Base-by-base conservation (phyloP, 92 coral and sea anemone species). In the Parazoanthus atlanticus region DNA sequence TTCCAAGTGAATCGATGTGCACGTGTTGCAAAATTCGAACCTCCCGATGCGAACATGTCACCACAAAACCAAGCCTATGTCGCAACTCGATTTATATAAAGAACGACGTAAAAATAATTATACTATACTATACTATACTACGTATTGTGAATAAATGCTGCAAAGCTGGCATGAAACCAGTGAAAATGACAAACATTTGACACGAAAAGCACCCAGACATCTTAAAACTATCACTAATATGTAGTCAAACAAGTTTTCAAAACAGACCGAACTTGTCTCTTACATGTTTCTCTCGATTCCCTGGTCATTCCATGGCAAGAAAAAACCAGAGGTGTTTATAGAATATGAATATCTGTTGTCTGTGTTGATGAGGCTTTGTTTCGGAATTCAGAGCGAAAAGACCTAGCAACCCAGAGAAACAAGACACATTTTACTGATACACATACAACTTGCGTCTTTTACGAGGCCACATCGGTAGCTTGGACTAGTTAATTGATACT, bases 81-180 rank as follows among this genome's bases (percentile, higher is more conserved):
- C 87, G 87, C 78, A 84, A 84, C 78, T 28, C 64, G 29, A 58
- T 19, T 33, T 65, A 9, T 84, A 72, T 17, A 84, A 49, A 84
- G 26, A 49, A 84, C 40, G 21, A 23, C 87, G 78, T 70, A 29
- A 31, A 33, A 69, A 84, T 28, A 25, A 41, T 84, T 70, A 21
- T 26, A 70, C 64, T 67, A n/a, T 17, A 70, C 64, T 67, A n/a
- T 17, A 64, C 11, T 16, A 15, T 29, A 38, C 25, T 67, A 11
- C 13, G 26, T 30, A 46, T 28, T 30, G 40, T 54, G 25, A 47
- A 29, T 47, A 79, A 16, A 61, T 61, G 34, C 41, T 80, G 40
- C 32, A 58, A 80, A 58, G 38, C 73, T 10, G 73, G 11, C 41
- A 80, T 8, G n/a, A 65, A 33, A 80, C 17, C 1, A 79, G 15